Evolutionary conservation across 2,888 invertebrate species (phyloP).

Genomic region (Tetranychus truncatus): DNA sequence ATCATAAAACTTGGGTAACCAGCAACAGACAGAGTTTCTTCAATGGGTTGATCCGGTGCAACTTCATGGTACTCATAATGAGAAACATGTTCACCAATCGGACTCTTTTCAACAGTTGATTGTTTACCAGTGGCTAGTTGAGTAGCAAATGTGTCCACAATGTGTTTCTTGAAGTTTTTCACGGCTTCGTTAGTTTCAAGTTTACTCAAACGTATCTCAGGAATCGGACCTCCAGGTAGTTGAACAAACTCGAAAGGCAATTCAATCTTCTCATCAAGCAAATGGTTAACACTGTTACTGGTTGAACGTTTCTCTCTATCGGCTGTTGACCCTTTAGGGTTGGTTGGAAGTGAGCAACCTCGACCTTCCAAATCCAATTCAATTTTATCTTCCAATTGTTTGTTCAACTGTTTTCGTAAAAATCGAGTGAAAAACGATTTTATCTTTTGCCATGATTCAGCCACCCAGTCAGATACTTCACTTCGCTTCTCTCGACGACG

Average conservation of each 20-base stretch:
- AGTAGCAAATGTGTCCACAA: constrained; percentile 25
- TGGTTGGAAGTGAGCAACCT: neutral
- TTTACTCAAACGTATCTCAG: constrained; percentile 25
- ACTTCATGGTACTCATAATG: constrained; percentile 14
- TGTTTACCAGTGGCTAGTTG: constrained; percentile 22
- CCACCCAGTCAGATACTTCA: neutral
- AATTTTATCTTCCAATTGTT: neutral
- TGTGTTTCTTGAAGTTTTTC: constrained; percentile 26
- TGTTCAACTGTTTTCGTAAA: constrained; percentile 2
- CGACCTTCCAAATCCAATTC: constrained; percentile 7
- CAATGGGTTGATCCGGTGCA: neutral
- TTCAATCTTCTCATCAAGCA: constrained; percentile 15
- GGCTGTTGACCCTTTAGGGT: neutral
- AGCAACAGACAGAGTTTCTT: neutral
- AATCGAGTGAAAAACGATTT: constrained; percentile 17
- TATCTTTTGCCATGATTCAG: constrained; percentile 12
- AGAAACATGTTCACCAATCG: constrained; percentile 20
- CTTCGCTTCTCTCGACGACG: neutral
- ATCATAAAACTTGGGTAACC: neutral
- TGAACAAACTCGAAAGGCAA: constrained; percentile 26
- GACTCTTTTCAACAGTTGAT: constrained; percentile 16
- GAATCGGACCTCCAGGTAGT: constrained; percentile 24
- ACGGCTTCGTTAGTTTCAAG: constrained; percentile 22
- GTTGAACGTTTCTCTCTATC: constrained; percentile 8
- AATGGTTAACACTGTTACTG: neutral